These are phyloP conservation scores for Dasysyrphus tricinctus DNA, from an alignment of 2,888 invertebrate genomes.

Conservation along the genomic window DNA sequence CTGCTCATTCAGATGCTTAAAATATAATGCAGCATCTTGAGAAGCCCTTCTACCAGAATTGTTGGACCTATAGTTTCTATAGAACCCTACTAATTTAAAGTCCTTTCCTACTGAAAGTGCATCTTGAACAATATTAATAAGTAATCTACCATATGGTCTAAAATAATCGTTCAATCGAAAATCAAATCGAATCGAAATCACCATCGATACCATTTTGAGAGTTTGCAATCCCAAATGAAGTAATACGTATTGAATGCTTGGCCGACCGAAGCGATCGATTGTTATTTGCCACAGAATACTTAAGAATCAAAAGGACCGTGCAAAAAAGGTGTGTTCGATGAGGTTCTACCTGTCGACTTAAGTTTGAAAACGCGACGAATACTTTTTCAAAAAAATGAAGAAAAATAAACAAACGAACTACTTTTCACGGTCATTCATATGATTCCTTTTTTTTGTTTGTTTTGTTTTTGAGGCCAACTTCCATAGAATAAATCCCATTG, in stretches of 20 bases:
- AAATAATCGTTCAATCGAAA: neutral
- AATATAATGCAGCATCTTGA: no score
- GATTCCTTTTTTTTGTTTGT: slow-evolving; percentile 19
- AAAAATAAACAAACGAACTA: slow-evolving; percentile 29
- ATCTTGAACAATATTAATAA: no score
- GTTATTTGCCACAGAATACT: slow-evolving; percentile 58
- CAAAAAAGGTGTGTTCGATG: slow-evolving; percentile 67
- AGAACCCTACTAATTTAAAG: no score
- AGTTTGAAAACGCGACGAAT: slow-evolving; percentile 50
- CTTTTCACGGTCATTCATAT: slow-evolving; percentile 70
- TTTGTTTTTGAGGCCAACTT: neutral
- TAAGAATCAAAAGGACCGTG: slow-evolving; percentile 30
- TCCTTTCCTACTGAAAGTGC: no score
- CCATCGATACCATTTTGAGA: slow-evolving; percentile 7
- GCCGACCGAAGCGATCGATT: slow-evolving; percentile 50
- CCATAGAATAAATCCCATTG: slow-evolving; percentile 67
- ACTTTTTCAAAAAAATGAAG: neutral
- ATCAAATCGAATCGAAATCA: neutral
- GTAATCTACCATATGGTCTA: no score
- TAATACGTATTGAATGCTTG: slow-evolving; percentile 58
- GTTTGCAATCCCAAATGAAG: slow-evolving; percentile 40
- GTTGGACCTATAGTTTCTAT: no score
- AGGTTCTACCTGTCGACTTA: slow-evolving; percentile 71
- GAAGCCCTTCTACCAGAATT: no score
- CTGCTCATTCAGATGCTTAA: no score